Evolutionary conservation across 2,888 invertebrate species (phyloP), one percentile per base, ranked within the genome.

Genomic region (Drosophila sordidula): DNA sequence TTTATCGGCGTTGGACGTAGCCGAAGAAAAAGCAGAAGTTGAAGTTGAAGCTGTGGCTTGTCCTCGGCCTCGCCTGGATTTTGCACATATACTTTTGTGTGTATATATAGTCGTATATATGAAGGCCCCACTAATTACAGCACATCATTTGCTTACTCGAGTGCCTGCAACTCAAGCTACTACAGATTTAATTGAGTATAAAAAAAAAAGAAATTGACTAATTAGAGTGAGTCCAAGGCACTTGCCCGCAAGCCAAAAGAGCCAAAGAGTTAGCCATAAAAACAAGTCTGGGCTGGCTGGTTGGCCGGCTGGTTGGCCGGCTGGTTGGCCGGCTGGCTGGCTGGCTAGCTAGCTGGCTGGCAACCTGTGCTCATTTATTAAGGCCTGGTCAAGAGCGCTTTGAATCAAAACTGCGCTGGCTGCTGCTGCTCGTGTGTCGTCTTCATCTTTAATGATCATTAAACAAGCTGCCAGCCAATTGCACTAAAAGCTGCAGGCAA

Each of bases 131-230:
- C 89, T 86, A 86, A 86, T 86, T 86, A 86, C 89, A 85, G 87
- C 89, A 88, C 89, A 89, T 86, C 85, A 86, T 86, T 86, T 86
- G 85, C 85, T 89, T 86, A 89, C 87, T 75, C 87, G 70, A 86
- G 87, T 77, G 88, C 69, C 75, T 71, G 79, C 76, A 66, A 70
- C 69, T 69, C 55, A 63, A 63, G 70, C 64, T 51, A 56, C 67
- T 67, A 75, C 87, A 81, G 79, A 87, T 86, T 86, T 89, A 86
- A 86, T 86, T 86, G 83, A 88, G 83, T 88, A 83, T 75, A 86
- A 80, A 78, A 77, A 57, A n/a, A 18, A 36, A 47, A 46, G n/a
- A 84, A 86, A 89, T 89, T 81, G 85, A 86, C 85, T 86, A 89
- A 86, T 86, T 86, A 86, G 85, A 89, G 79, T 77, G 88, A 87